Evolutionary conservation across 2,888 invertebrate genomes (phyloP), one percentile per base, ranked within the genome.

Genomic region (Fragum fragum): DNA sequence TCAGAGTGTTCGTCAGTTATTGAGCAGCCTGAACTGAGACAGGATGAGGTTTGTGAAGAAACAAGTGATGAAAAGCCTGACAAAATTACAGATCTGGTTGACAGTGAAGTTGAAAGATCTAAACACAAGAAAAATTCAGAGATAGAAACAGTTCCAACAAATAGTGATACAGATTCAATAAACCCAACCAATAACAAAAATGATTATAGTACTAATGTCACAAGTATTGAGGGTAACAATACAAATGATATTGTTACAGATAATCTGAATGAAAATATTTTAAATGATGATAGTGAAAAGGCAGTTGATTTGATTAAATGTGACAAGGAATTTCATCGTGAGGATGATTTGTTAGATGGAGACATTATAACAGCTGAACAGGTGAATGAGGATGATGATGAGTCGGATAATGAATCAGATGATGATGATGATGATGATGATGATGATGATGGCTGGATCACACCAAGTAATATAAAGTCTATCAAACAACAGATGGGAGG

Each of bases 401-500:
- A 88, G 7, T 86, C 84, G 9, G 85, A 87, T 14, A 83, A 85
- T 63, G 89, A 88, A 28, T 86, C 87, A 52, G 89, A 87, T 0
- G 87, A 87, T n/a, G 89, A 91, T 14, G 93, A 92, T 26, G 96
- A 96, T 76, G 96, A 96, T 82, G 96, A 96, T 75, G 95, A 95
- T 73, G 94, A 94, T 71, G 94, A 94, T 86, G 95, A 95, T 88
- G 96, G 96, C 70, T 98, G 98, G 98, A 98, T 98, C 84, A 98
- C 98, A 73, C 97, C 97, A 75, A 96, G 96, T 6, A 99, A 99
- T 94, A 95, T 99, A 28, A 95, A 96, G 85, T 95, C 96, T 89
- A 96, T 97, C 21, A 97, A 97, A 92, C 96, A 96, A 91, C 96
- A 96, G 92, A 96, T 97, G 94, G 96, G 96, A 87, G 95, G 86